phyloP scores from a whole-genome alignment of 2,113 vertebrate genomes.

The Elaphurus davidianus region DNA sequence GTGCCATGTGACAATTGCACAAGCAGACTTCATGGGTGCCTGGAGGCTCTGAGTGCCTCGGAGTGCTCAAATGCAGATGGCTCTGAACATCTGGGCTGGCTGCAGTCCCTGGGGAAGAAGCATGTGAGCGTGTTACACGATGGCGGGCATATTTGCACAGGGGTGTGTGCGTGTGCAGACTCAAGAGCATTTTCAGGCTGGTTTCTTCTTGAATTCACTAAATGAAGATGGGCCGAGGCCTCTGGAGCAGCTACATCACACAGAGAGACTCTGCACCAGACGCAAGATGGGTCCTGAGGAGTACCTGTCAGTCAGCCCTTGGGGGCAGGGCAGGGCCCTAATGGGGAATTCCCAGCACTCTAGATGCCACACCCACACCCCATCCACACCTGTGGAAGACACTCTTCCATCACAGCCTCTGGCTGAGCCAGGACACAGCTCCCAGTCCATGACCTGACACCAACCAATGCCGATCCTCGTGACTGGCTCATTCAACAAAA shows the following conservation, averaged over 20 bases:
- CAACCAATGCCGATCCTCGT: neutral
- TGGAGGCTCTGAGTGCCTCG: no score
- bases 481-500: neutral
- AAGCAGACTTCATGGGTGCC: neutral
- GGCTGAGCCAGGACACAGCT: neutral
- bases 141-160: fast-evolving
- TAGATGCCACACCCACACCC: neutral
- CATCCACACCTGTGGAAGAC: neutral
- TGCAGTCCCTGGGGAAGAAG: neutral
- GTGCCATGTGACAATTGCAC: fast-evolving
- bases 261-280: neutral
- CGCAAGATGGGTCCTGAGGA: no score
- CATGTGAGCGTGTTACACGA: fast-evolving
- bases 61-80: neutral
- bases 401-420: neutral
- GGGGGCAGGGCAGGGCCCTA: no score
- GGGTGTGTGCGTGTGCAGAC: neutral
- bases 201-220: neutral
- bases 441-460: neutral
- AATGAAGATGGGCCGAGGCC: neutral
- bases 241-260: neutral
- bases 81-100: neutral
- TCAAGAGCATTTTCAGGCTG: neutral
- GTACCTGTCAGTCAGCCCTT: neutral
- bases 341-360: fast-evolving